phyloP scores from a whole-genome alignment of 2,888 invertebrate species.

The Drosophila nigricruria region DNA sequence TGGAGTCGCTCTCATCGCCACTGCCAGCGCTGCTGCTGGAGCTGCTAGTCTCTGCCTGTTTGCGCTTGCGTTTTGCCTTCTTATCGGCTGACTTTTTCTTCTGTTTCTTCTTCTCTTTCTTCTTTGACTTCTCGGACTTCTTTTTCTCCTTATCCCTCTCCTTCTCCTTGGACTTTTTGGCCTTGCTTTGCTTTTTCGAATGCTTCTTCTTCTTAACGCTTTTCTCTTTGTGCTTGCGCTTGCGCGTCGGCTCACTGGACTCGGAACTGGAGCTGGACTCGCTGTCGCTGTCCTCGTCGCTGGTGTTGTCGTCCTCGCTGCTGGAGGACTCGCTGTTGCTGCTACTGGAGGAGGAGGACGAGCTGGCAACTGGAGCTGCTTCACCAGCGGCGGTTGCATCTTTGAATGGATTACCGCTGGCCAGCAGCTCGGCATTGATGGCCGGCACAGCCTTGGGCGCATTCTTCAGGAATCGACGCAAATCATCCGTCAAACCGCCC shows the following conservation, averaged over 20 bases:
- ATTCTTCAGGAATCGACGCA: constrained; percentile 93
- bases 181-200: constrained; percentile 48
- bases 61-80: constrained; percentile 53
- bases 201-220: constrained; percentile 48
- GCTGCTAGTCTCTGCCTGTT: constrained; percentile 52
- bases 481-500: constrained; percentile 97
- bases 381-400: constrained; percentile 50
- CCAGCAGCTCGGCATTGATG: constrained; percentile 82
- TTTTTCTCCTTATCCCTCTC: constrained; percentile 42
- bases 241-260: constrained; percentile 57
- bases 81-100: constrained; percentile 56
- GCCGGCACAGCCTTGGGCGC: constrained; percentile 84
- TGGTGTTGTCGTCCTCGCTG: constrained; percentile 48
- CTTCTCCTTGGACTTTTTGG: constrained; percentile 49
- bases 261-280: constrained; percentile 58
- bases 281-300: constrained; percentile 60
- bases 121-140: constrained; percentile 31
- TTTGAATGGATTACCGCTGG: constrained; percentile 73
- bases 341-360: constrained; percentile 51
- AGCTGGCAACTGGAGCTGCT: constrained; percentile 38
- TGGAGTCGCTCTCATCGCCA: constrained; percentile 44
- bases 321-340: constrained; percentile 51
- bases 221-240: constrained; percentile 56
- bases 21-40: constrained; percentile 42
- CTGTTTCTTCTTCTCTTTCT: constrained; percentile 14